These are phyloP conservation scores for Lasioglossum baleicum DNA, from an alignment of 1,140 invertebrate genomes.

Conservation along the genomic window DNA sequence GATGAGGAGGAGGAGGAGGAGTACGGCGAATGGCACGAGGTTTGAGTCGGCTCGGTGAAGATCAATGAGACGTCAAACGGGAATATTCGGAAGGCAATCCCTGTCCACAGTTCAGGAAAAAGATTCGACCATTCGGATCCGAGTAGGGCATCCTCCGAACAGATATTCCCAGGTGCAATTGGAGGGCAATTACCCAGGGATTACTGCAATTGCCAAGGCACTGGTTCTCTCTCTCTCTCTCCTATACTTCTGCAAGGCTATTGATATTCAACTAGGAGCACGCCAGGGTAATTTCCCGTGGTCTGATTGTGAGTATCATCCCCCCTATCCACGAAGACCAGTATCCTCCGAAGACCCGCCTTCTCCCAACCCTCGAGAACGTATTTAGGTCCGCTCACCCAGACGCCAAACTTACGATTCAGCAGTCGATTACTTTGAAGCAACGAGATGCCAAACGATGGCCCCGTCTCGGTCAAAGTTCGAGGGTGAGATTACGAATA, in stretches of 20 bases:
- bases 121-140: conserved; percentile 1
- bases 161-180: conserved; percentile 59
- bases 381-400: conserved; percentile 8
- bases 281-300: conserved; percentile 66
- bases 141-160: not conserved
- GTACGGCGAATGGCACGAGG: too few species aligned
- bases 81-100: not conserved
- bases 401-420: conserved; percentile 36
- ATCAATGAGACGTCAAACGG: not conserved
- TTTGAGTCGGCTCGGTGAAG: not conserved
- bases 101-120: not conserved
- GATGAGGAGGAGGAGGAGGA: too few species aligned
- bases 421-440: conserved; percentile 30
- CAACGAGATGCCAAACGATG: conserved; percentile 26
- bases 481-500: not conserved
- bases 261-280: conserved; percentile 74
- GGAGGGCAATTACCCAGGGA: conserved; percentile 66
- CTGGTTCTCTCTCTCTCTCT: conserved; percentile 37
- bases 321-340: not conserved
- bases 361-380: not conserved
- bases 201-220: conserved; percentile 66
- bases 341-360: too few species aligned
- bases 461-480: not conserved
- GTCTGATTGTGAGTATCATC: conserved; percentile 33
- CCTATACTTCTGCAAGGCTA: conserved; percentile 66